phyloP scores from a whole-genome alignment of 2,888 invertebrate genomes.

The Drosophila anomalata region DNA sequence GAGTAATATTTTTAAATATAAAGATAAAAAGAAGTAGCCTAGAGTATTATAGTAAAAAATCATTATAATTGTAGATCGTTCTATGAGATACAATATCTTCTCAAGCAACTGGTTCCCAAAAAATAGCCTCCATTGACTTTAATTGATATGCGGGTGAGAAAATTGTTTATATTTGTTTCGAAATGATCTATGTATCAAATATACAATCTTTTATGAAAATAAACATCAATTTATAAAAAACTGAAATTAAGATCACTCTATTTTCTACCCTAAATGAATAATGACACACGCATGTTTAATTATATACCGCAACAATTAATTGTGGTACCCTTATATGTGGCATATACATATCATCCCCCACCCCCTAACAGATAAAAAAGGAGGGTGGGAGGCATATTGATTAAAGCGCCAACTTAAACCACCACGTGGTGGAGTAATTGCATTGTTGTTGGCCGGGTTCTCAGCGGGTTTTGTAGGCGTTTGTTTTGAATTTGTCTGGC shows the following conservation, averaged over 20 bases:
- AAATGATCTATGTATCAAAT: background rate
- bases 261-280: background rate
- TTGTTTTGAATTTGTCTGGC: constrained; percentile 64
- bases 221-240: background rate
- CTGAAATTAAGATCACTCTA: constrained; percentile 1
- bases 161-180: background rate
- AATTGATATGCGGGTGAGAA: constrained; percentile 22
- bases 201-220: constrained; percentile 11
- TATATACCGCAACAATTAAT: constrained; percentile 28
- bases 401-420: constrained; percentile 73
- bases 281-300: constrained; percentile 31
- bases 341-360: background rate
- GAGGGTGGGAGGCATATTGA: constrained; percentile 53
- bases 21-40: too few relatives aligned
- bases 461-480: constrained; percentile 13
- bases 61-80: background rate
- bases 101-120: background rate
- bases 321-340: constrained; percentile 14
- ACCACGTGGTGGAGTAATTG: constrained; percentile 64
- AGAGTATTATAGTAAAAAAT: too few relatives aligned
- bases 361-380: constrained; percentile 1
- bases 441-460: constrained; percentile 25
- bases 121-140: background rate
- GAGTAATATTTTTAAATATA: too few relatives aligned
- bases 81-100: background rate